Percentiles rank a stretch among this genome's conserved stretches.
phyloP scores from a whole-genome alignment of 2,797 vertebrate species.

The Manis javanica region DNA sequence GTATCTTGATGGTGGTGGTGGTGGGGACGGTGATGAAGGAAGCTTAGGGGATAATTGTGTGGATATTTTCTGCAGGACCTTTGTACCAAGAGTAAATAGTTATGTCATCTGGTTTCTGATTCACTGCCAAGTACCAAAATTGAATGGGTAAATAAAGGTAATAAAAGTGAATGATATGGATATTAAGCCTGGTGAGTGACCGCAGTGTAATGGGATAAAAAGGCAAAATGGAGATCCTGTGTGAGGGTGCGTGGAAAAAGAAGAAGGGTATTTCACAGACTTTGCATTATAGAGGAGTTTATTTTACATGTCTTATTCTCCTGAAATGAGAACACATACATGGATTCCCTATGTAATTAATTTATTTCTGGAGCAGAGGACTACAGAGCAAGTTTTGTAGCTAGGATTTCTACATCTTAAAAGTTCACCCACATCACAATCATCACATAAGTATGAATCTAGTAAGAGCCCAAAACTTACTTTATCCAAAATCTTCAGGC shows the following conservation, averaged over 20 bases:
- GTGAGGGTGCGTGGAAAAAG: not conserved
- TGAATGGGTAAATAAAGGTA: slow-evolving; percentile 34
- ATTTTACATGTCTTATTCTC: not conserved
- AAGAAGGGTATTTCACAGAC: not conserved
- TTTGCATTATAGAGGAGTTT: not conserved
- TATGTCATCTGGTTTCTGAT: slow-evolving; percentile 55
- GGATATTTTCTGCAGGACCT: not conserved
- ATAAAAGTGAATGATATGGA: slow-evolving; percentile 25
- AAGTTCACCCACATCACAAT: not conserved
- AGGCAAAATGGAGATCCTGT: not conserved
- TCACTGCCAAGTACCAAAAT: slow-evolving; percentile 54
- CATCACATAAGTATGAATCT: not conserved
- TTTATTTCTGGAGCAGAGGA: not conserved
- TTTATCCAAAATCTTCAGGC: not conserved
- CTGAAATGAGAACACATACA: not conserved
- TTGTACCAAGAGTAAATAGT: slow-evolving; percentile 35
- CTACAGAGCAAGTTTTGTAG: not conserved
- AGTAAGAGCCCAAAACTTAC: not conserved
- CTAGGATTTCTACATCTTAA: not conserved
- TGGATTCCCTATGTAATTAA: not conserved
- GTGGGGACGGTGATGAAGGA: not conserved
- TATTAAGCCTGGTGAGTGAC: not conserved
- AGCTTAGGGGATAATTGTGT: not conserved
- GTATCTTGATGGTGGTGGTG: not conserved
- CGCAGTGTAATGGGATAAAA: not conserved